These are phyloP conservation scores for Platycheirus rosarum DNA, from an alignment of 2,888 invertebrate species.

Conservation along the genomic window DNA sequence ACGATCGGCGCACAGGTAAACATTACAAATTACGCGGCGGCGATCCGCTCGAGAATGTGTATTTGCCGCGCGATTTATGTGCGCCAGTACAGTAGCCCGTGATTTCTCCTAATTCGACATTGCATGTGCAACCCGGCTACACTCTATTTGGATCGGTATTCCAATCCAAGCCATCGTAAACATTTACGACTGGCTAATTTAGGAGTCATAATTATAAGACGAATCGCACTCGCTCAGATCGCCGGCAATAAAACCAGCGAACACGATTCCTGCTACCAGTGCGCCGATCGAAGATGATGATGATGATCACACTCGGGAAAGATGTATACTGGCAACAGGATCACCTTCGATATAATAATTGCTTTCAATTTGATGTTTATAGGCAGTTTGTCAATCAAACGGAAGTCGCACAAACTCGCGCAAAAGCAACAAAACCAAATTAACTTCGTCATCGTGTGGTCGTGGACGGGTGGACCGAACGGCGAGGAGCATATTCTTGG, in stretches of 20 bases:
- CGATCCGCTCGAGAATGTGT: slow-evolving; percentile 44
- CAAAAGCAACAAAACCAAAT: slow-evolving; percentile 13
- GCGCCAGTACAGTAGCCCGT: slow-evolving; percentile 63
- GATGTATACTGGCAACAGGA: slow-evolving; percentile 37
- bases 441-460: slow-evolving; percentile 5
- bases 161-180: slow-evolving; percentile 66
- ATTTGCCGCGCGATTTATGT: slow-evolving; percentile 64
- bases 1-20: slow-evolving; percentile 61
- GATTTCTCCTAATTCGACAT: slow-evolving; percentile 72
- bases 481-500: slow-evolving; percentile 34
- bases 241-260: slow-evolving; percentile 51
- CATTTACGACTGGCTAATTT: slow-evolving; percentile 73
- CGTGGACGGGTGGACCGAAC: background rate
- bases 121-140: slow-evolving; percentile 43
- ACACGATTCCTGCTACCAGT: slow-evolving; percentile 31
- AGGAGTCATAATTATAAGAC: slow-evolving; percentile 68
- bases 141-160: slow-evolving; percentile 70
- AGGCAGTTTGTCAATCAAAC: slow-evolving; percentile 67
- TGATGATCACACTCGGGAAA: slow-evolving; percentile 30
- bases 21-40: slow-evolving; percentile 64
- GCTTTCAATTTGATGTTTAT: slow-evolving; percentile 40
- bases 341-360: slow-evolving; percentile 43
- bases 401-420: slow-evolving; percentile 53
- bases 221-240: slow-evolving; percentile 46
- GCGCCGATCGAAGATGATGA: slow-evolving; percentile 37